These are phyloP conservation scores for Ormyrus rosae DNA, from an alignment of 2,888 invertebrate species.

Conservation along the genomic window DNA sequence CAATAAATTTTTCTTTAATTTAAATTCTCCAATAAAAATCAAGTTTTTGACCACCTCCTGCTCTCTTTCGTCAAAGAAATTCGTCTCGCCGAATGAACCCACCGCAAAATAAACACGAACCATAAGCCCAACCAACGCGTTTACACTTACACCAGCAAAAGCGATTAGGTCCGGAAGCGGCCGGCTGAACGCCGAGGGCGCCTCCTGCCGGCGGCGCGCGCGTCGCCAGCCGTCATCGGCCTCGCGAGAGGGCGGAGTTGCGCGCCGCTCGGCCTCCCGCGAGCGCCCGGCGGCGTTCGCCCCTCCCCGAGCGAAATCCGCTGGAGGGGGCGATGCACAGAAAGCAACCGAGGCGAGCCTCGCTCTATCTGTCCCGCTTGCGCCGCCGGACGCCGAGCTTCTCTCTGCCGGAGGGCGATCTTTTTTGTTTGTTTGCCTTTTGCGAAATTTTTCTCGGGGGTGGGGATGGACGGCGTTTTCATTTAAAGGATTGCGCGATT, in stretches of 20 bases:
- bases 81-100: not conserved
- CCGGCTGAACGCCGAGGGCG: conserved; percentile 34
- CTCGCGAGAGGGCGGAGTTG: conserved; percentile 48
- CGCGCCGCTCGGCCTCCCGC: conserved; percentile 17
- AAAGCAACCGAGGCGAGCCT: not conserved
- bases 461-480: not conserved
- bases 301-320: conserved; percentile 17
- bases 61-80: no score
- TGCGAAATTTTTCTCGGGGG: not conserved
- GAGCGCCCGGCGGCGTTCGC: not conserved
- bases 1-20: no score
- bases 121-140: no score
- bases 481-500: not conserved
- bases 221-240: not conserved
- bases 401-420: not conserved
- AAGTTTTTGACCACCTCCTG: not conserved
- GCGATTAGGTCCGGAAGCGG: conserved; percentile 36
- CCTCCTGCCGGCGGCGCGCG: conserved; percentile 43
- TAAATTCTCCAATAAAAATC: not conserved
- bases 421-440: not conserved
- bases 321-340: not conserved
- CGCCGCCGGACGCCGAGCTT: conserved; percentile 1
- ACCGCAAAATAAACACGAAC: conserved; percentile 6
- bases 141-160: not conserved
- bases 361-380: conserved; percentile 30